A percentile compares a stretch with the other conserved stretches of the same genome.
Evolutionary conservation across 2,797 vertebrate genomes (phyloP).

Genomic region (Chrysolophus pictus): DNA sequence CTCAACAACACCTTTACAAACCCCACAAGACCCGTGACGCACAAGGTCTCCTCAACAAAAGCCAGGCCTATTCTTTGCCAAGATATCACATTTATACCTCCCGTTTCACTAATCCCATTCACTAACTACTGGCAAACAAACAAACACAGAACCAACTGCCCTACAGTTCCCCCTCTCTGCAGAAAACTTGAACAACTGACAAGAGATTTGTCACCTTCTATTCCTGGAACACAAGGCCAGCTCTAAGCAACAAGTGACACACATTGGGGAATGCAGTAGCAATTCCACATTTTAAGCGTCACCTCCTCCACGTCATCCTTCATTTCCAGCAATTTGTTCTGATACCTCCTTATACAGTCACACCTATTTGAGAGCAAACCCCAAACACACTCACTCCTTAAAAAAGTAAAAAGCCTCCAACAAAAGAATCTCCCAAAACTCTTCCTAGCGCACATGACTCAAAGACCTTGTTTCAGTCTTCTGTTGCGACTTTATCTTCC

Average conservation of each 20-base stretch:
- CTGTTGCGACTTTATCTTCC: conserved; percentile 24
- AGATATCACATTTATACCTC: neutral
- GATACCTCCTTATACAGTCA: neutral
- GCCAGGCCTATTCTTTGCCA: neutral
- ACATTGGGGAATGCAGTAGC: neutral
- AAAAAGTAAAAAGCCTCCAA: neutral
- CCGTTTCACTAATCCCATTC: neutral
- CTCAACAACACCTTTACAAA: neutral
- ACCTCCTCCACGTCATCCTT: neutral
- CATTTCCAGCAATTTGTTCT: rapidly evolving
- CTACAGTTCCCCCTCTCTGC: neutral
- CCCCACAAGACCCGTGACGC: rapidly evolving
- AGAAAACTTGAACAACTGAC: neutral
- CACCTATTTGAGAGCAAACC: neutral
- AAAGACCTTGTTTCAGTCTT: neutral
- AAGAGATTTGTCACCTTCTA: neutral
- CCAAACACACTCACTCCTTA: neutral
- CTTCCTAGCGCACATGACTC: neutral
- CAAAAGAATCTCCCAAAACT: neutral
- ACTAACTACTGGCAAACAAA: neutral
- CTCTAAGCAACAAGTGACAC: neutral
- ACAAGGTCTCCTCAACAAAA: neutral
- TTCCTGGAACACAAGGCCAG: neutral
- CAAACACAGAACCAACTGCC: neutral
- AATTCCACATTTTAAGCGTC: neutral